Evolutionary conservation across 2,888 invertebrate genomes (phyloP).

Genomic region (Griposia aprilina): DNA sequence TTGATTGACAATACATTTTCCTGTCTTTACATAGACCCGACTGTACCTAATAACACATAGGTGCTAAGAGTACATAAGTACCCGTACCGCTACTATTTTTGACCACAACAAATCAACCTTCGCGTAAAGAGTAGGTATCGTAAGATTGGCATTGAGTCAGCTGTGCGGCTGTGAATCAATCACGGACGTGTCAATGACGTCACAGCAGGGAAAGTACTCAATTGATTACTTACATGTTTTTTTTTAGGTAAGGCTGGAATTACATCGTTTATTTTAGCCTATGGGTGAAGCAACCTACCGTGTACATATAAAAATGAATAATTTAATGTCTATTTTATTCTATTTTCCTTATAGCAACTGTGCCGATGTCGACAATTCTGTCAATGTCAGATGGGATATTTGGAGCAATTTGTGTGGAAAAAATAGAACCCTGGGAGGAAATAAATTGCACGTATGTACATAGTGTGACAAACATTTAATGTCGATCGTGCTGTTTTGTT

Average conservation of each 20-base stretch:
- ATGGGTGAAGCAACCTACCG: background rate
- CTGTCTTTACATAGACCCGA: no score
- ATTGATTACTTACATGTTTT: constrained; percentile 26
- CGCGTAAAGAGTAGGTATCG: constrained; percentile 19
- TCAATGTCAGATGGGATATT: background rate
- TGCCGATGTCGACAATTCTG: background rate
- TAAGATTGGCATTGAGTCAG: constrained; percentile 50
- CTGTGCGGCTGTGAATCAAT: constrained; percentile 50
- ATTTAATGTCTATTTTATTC: background rate
- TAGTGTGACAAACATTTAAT: background rate
- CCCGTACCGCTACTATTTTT: background rate
- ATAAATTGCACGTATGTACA: background rate
- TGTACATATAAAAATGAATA: background rate
- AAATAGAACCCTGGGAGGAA: background rate
- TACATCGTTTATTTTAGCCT: background rate
- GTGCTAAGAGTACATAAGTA: no score
- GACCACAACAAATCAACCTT: constrained; percentile 34
- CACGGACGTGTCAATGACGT: constrained; percentile 43
- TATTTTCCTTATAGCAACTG: background rate
- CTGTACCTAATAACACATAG: no score
- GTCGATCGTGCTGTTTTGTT: background rate
- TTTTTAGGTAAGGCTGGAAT: background rate
- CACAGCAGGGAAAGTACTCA: constrained; percentile 32
- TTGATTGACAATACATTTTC: no score
- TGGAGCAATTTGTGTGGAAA: background rate